Evolutionary conservation across 2,888 invertebrate species (phyloP).

Genomic region (Lacanobia oleracea): DNA sequence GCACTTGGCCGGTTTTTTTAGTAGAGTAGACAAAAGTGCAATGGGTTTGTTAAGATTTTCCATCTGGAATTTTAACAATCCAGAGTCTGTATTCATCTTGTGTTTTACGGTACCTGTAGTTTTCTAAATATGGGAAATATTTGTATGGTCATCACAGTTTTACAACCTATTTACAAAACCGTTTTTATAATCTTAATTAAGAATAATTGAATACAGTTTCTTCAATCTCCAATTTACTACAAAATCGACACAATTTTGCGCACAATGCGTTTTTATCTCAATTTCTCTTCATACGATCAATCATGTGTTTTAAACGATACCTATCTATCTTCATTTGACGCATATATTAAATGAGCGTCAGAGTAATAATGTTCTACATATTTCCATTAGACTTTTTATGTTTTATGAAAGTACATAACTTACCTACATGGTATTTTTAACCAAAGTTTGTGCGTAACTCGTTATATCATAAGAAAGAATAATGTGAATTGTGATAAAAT

Average conservation of each 20-base stretch:
- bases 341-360: conserved; percentile 34
- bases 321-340: conserved; percentile 33
- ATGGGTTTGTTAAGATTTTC: background rate
- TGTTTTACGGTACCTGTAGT: background rate
- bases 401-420: background rate
- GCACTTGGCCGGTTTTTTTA: no score
- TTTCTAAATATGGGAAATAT: background rate
- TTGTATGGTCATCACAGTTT: background rate
- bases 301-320: conserved; percentile 17
- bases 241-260: conserved; percentile 17
- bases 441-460: no score
- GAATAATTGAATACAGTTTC: background rate
- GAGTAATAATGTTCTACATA: conserved; percentile 31
- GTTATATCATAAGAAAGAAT: background rate
- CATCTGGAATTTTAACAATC: no score
- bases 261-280: conserved; percentile 1
- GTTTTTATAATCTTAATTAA: background rate
- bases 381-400: conserved; percentile 12
- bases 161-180: background rate
- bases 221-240: background rate
- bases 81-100: no score
- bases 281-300: conserved; percentile 31
- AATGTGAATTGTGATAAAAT: background rate
- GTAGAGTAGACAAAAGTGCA: no score
- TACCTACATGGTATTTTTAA: background rate